Evolutionary conservation across 64 coral and sea anemone genomes (phyloP).

Genomic region (Acropora yongei): DNA sequence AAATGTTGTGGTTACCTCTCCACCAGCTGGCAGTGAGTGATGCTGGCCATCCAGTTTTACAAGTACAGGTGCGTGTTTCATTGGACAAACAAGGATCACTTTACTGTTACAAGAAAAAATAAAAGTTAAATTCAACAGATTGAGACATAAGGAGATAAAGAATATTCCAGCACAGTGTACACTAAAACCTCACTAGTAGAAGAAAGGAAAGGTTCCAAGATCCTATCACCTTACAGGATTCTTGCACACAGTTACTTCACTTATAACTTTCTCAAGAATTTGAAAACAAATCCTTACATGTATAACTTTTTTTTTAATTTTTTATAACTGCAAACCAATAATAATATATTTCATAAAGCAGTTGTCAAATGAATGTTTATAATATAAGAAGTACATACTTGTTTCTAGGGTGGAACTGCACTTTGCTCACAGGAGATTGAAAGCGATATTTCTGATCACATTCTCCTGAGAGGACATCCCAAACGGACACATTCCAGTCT

Average conservation of each 20-base stretch:
- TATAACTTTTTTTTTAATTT: no score
- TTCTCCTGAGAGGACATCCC: constrained; percentile 93
- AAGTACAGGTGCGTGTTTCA: constrained; percentile 95
- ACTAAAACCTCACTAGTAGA: no score
- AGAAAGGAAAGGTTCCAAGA: no score
- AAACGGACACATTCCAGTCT: constrained; percentile 97
- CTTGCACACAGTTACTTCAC: no score
- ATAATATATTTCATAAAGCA: background rate
- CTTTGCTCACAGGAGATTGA: constrained; percentile 94
- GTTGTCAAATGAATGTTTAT: background rate
- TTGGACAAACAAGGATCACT: constrained; percentile 88
- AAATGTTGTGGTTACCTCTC: constrained; percentile 66
- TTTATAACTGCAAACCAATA: no score
- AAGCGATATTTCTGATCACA: constrained; percentile 98
- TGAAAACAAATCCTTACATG: no score
- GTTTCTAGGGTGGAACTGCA: constrained; percentile 99
- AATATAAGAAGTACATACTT: constrained; percentile 65
- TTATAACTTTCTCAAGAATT: no score
- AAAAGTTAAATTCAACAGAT: background rate
- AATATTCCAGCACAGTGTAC: no score
- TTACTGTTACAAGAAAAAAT: constrained; percentile 57
- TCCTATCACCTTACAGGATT: no score
- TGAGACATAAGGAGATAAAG: background rate
- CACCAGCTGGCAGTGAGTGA: constrained; percentile 81
- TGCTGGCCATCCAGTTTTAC: constrained; percentile 90